phyloP scores from a whole-genome alignment of 2,113 vertebrate genomes.

The Oenanthe oenanthe region DNA sequence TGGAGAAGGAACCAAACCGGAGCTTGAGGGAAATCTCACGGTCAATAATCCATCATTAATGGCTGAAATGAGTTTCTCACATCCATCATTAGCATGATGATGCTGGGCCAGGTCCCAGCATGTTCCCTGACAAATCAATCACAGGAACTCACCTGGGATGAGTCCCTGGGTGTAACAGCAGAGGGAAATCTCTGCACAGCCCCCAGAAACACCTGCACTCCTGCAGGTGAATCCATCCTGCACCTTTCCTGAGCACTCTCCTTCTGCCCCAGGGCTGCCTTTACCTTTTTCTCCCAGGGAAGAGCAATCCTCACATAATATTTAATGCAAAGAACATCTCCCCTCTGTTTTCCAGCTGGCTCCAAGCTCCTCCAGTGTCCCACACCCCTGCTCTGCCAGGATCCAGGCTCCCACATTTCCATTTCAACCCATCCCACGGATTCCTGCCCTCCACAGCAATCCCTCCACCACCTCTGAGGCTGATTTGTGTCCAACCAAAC shows the following conservation, averaged over 20 bases:
- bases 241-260: accelerated
- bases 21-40: background rate
- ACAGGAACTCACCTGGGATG: background rate
- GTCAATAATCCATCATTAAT: background rate
- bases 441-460: background rate
- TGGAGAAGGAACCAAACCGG: background rate
- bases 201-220: background rate
- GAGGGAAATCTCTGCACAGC: background rate
- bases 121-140: background rate
- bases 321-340: background rate
- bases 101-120: background rate
- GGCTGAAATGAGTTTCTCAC: background rate
- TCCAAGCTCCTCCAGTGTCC: background rate
- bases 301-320: background rate
- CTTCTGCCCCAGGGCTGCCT: accelerated
- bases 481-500: background rate
- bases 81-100: background rate
- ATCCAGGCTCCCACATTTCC: background rate
- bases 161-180: accelerated
- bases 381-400: background rate
- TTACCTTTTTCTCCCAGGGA: background rate
- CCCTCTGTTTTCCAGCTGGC: background rate
- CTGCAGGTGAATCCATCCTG: no score
- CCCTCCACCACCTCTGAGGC: background rate
- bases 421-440: accelerated